phyloP scores from a whole-genome alignment of 2,113 vertebrate genomes.

The Uropsilus gracilis region DNA sequence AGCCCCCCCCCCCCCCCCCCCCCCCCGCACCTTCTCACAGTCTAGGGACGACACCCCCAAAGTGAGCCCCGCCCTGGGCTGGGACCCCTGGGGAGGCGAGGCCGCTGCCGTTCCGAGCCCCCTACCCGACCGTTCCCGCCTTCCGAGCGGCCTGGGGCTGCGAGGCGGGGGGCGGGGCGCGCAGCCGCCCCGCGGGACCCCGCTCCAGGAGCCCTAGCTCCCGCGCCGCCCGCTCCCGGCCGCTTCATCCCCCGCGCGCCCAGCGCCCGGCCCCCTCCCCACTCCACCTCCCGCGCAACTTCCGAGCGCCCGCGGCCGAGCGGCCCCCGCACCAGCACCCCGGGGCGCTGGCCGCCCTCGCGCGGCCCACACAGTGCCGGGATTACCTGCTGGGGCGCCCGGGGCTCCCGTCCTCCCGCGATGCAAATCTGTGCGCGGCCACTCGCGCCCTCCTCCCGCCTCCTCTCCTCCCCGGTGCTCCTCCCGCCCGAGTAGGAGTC shows the following conservation, averaged over 20 bases:
- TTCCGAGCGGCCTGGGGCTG: neutral
- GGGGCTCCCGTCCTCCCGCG: slow-evolving; percentile 50
- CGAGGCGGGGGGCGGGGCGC: neutral
- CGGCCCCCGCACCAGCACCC: slow-evolving; percentile 15
- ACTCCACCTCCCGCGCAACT: neutral
- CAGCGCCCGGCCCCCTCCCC: neutral
- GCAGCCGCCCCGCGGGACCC: neutral
- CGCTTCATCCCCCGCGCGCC: neutral
- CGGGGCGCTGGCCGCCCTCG: neutral
- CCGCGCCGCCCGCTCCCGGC: neutral
- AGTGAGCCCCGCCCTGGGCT: neutral
- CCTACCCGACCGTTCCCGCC: no score
- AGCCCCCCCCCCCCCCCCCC: accelerated
- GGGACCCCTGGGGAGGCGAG: no score
- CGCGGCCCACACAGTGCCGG: neutral
- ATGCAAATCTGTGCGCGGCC: slow-evolving; percentile 67
- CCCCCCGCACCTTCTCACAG: neutral
- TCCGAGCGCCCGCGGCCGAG: neutral
- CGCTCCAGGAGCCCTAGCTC: neutral
- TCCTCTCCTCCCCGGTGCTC: neutral
- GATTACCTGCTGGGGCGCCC: slow-evolving; percentile 79
- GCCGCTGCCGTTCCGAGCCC: no score
- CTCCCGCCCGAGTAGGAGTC: slow-evolving; percentile 73
- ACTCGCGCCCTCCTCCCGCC: slow-evolving; percentile 29
- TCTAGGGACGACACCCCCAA: neutral